Evolutionary conservation across 2,888 invertebrate genomes (phyloP), one percentile per base, ranked within the genome.

Genomic region (Polyommatus icarus): DNA sequence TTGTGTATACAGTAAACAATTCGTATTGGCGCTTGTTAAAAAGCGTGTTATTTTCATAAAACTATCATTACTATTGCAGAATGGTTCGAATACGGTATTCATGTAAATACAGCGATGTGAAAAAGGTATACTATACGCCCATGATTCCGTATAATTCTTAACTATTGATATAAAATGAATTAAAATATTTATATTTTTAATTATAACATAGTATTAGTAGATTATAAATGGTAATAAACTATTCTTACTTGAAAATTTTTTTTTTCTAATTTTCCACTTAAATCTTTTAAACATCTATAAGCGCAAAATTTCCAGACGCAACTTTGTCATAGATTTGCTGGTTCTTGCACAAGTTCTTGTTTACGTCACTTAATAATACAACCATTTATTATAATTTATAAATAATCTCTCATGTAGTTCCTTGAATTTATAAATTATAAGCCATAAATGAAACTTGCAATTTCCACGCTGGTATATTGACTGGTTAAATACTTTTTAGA

Each of bases 201-300:
- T 80, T 79, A 76, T 80, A 79, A 82, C 78, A 81, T 77, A 78
- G 78, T 80, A 80, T 78, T 79, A 78, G 77, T 78, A 80, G 79
- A 81, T 36, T 81, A 29, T 29, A 29, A 75, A 54, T 75, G 46
- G 75, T 75, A 75, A 54, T 83, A 83, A 84, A 84, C 81, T 85
- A 83, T 83, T 82, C 83, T 83, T 85, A 85, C 83, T 85, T 85
- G 84, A 75, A n/a, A 1, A 5, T n/a, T 72, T 71, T 59, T n/a
- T 59, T 40, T 50, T 18, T 54, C 50, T 15, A 10, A 59, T 59
- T n/a, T 1, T 59, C 59, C 3, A 59, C 20, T 20, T 8, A 18
- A 20, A 0, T 59, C 1, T 5, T 54, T 54, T 15, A 18, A 18
- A 54, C 54, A 5, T 18, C 12, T 10, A 46, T 40, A 40, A 10